These are phyloP conservation scores for Luperina nickerlii DNA, from an alignment of 2,888 invertebrate genomes.

Conservation along the genomic window DNA sequence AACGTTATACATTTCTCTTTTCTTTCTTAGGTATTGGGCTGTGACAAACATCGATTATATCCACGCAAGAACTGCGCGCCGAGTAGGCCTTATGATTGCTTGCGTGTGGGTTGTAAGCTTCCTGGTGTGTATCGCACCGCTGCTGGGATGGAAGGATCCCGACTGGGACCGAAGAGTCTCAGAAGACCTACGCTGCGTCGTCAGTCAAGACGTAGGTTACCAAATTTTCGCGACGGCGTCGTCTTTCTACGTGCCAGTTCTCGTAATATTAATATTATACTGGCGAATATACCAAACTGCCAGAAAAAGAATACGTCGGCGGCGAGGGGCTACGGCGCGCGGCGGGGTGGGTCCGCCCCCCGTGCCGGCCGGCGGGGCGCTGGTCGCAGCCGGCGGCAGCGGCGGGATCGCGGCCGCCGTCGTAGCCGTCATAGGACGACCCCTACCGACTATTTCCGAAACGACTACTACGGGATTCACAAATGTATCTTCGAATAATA, in stretches of 20 bases:
- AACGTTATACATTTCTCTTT: constrained; percentile 56
- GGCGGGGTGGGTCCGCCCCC: constrained; percentile 86
- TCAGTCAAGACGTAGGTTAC: constrained; percentile 95
- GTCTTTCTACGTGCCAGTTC: constrained; percentile 97
- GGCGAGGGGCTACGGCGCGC: constrained; percentile 91
- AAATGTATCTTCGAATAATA: constrained; percentile 93
- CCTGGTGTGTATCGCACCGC: constrained; percentile 96
- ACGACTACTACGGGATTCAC: constrained; percentile 94
- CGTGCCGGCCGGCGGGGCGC: constrained; percentile 89
- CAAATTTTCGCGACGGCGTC: constrained; percentile 97
- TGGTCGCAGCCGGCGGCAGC: constrained; percentile 93
- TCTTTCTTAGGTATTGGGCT: constrained; percentile 94
- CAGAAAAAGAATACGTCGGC: constrained; percentile 94
- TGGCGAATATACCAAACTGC: constrained; percentile 98
- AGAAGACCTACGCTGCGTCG: constrained; percentile 93
- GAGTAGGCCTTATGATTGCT: constrained; percentile 95
- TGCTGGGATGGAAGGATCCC: constrained; percentile 95
- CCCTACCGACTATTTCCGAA: constrained; percentile 93
- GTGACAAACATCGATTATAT: constrained; percentile 97
- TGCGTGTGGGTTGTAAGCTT: constrained; percentile 96
- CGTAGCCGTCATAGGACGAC: constrained; percentile 92
- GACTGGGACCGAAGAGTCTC: constrained; percentile 90
- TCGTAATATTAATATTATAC: constrained; percentile 96
- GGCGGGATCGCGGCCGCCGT: constrained; percentile 94
- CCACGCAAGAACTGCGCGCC: constrained; percentile 94